A percentile compares a stretch with the other conserved stretches of the same genome.
Conservation (phyloP, 2,888 invertebrate genomes). For the Cephalotes varians region DNA sequence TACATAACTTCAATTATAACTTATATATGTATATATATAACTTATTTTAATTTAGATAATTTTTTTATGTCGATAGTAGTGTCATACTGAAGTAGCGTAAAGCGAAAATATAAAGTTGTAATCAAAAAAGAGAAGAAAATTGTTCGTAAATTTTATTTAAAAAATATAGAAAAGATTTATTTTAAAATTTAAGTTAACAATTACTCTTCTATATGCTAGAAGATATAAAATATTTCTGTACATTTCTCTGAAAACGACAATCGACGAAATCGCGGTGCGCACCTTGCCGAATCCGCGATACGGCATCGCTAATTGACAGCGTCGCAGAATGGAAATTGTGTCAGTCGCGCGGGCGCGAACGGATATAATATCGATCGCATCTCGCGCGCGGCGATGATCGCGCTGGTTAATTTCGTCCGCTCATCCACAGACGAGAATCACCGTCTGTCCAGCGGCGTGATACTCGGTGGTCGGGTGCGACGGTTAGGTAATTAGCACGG, state of each 20-base stretch:
- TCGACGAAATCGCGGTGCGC: neutral
- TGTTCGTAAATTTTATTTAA: too few species aligned
- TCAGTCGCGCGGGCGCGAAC: slow-evolving; percentile 44
- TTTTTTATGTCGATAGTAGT: too few species aligned
- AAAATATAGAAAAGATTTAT: too few species aligned
- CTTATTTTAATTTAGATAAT: too few species aligned
- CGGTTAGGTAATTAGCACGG: slow-evolving; percentile 78
- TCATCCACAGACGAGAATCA: slow-evolving; percentile 61
- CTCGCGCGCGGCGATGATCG: slow-evolving; percentile 12
- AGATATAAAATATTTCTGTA: too few species aligned
- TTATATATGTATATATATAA: too few species aligned
- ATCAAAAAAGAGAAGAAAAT: too few species aligned
- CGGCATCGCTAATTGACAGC: slow-evolving; percentile 37
- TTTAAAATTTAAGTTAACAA: too few species aligned
- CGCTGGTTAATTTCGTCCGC: slow-evolving; percentile 60
- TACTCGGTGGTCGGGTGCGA: slow-evolving; percentile 69
- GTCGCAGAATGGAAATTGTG: slow-evolving; percentile 40
- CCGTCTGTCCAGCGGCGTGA: slow-evolving; percentile 49
- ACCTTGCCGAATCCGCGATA: neutral
- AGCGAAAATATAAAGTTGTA: too few species aligned
- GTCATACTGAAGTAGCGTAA: too few species aligned
- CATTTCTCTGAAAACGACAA: slow-evolving; percentile 2
- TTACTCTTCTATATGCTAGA: too few species aligned
- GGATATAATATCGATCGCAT: slow-evolving; percentile 41
- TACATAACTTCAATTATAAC: too few species aligned